Percentiles rank a stretch among this genome's conserved stretches.
Evolutionary conservation across 1,140 invertebrate genomes (phyloP).

Genomic region (Drosophila nasuta): DNA sequence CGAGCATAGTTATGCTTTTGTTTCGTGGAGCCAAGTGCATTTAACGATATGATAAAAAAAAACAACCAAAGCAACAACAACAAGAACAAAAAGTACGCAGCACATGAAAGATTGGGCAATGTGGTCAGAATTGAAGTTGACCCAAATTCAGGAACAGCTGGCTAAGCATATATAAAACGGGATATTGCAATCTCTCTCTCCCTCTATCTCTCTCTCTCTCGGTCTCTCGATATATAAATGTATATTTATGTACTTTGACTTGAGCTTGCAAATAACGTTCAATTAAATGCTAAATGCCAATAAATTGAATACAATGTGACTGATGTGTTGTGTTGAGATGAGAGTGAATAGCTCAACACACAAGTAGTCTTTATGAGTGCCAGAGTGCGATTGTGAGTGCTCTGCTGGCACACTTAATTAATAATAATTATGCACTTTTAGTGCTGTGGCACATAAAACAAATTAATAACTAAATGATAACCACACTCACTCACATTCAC

Average conservation of each 20-base stretch:
- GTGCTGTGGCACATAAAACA: slow-evolving; percentile 44
- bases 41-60: slow-evolving; percentile 73
- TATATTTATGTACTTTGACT: slow-evolving; percentile 21
- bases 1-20: slow-evolving; percentile 25
- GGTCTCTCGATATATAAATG: not conserved
- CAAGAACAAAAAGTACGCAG: not conserved
- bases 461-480: slow-evolving; percentile 66
- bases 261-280: slow-evolving; percentile 32
- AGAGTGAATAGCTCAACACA: not conserved
- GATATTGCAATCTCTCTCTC: slow-evolving; percentile 19
- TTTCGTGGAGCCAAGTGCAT: slow-evolving; percentile 67
- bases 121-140: slow-evolving; percentile 44
- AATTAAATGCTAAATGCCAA: slow-evolving; percentile 59
- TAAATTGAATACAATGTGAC: slow-evolving; percentile 44
- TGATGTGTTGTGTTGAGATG: not conserved
- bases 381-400: slow-evolving; percentile 8
- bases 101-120: slow-evolving; percentile 38
- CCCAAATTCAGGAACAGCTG: slow-evolving; percentile 50
- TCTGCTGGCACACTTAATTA: slow-evolving; percentile 48
- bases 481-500: not conserved
- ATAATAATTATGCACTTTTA: slow-evolving; percentile 69
- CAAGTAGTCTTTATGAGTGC: not conserved
- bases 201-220: not conserved
- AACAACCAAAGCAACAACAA: not conserved
- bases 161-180: slow-evolving; percentile 29